Conservation (phyloP, 2,797 vertebrate species). For the Graptemys geographica region DNA sequence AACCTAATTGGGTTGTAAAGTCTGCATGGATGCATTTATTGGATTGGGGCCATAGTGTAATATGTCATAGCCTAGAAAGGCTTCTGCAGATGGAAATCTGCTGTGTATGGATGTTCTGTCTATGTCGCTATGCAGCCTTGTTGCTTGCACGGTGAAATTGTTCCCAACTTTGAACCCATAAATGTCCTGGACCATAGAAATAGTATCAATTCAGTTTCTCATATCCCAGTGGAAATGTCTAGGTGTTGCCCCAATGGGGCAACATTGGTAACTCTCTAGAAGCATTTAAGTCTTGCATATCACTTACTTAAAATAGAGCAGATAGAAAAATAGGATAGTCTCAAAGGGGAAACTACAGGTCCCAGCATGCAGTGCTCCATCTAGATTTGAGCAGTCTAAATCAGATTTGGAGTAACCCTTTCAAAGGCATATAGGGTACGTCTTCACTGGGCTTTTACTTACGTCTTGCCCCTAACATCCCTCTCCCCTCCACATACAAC, state of each 20-base stretch:
- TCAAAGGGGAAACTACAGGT: no score
- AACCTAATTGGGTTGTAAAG: not conserved
- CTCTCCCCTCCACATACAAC: no score
- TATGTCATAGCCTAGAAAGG: fast-evolving
- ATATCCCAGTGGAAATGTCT: fast-evolving
- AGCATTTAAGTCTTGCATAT: no score
- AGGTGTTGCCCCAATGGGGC: not conserved
- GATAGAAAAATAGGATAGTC: no score
- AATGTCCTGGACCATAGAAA: not conserved
- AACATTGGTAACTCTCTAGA: fast-evolving
- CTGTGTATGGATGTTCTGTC: not conserved
- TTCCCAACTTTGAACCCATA: not conserved
- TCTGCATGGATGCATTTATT: not conserved
- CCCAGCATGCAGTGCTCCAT: fast-evolving
- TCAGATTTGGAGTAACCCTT: not conserved
- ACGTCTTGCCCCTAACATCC: no score
- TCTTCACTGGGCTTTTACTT: no score
- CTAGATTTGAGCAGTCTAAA: not conserved
- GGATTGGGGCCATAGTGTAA: not conserved
- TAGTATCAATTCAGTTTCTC: not conserved
- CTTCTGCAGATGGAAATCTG: not conserved
- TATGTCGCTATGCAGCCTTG: not conserved
- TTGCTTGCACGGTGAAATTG: not conserved
- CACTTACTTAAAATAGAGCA: not conserved
- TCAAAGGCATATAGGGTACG: fast-evolving